These are phyloP conservation scores for Bombus superbus DNA, from an alignment of 1,140 invertebrate species.

Conservation along the genomic window DNA sequence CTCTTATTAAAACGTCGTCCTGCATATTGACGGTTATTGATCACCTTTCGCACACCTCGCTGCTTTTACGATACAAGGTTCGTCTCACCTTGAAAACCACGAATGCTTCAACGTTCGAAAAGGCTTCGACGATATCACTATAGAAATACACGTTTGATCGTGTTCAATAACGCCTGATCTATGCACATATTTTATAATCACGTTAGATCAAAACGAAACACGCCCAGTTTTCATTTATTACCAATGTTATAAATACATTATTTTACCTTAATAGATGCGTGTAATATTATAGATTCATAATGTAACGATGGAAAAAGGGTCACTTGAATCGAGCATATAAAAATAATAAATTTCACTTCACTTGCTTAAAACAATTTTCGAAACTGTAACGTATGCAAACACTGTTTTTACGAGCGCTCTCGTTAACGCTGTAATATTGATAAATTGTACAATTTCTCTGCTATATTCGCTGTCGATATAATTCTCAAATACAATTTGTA, in stretches of 20 bases:
- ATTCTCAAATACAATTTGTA: background rate
- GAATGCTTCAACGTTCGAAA: conserved; percentile 10
- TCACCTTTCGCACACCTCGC: conserved; percentile 67
- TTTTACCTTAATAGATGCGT: background rate
- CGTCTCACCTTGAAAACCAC: conserved; percentile 56
- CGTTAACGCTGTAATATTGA: background rate
- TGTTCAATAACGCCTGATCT: background rate
- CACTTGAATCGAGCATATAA: background rate
- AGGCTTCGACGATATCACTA: background rate
- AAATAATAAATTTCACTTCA: background rate
- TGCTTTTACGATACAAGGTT: conserved; percentile 71
- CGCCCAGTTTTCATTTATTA: background rate
- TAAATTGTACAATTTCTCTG: background rate
- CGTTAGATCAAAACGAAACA: background rate
- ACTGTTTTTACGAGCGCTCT: background rate
- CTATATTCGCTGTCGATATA: background rate
- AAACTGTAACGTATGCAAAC: background rate
- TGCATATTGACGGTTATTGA: conserved; percentile 80
- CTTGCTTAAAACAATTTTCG: background rate
- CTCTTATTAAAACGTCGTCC: conserved; percentile 79
- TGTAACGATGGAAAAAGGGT: background rate
- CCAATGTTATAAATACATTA: background rate
- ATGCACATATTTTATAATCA: background rate
- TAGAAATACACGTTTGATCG: background rate
- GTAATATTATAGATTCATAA: background rate